Base-by-base conservation (phyloP, 2,888 invertebrate genomes). In the Perizoma flavofasciatum region DNA sequence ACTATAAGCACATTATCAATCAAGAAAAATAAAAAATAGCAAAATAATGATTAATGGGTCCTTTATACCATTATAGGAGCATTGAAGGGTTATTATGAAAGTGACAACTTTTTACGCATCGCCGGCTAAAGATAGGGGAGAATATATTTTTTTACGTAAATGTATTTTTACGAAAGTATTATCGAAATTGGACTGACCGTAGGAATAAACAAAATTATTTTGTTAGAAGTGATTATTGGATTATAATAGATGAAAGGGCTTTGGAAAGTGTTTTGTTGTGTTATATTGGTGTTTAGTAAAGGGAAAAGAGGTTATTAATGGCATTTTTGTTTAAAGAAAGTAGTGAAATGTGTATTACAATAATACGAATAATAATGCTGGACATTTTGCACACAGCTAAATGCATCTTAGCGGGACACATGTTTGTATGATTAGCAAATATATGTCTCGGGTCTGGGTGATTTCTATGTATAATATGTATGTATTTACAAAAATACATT, bases 181-280 rank as follows among this genome's bases (percentile, higher is more conserved):
- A 85, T 75, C 74, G 66, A 81, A 86, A 89, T 89, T 86, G 86
- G 79, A 86, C 78, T 86, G 85, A 85, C 87, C 88, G 80, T 67
- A 81, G 83, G 85, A 84, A 83, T 79, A 79, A 82, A 83, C 79
- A 80, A 76, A 83, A 86, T 88, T 86, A 89, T 83, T 78, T 83
- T 78, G 83, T 82, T 82, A 79, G 79, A 77, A 75, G 78, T 78
- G 80, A 81, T 85, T 85, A 88, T 85, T 79, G 74, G 81, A 86
- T 88, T 85, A 85, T 72, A 74, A 69, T 76, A 73, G 75, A 70
- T 72, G 78, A 81, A 78, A 79, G 79, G 74, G 68, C 75, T 73
- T 70, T 61, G 70, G 65, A 67, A 70, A 77, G 69, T 75, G 74
- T 73, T 74, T 81, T 75, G 75, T 63, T 50, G 49, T 57, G 57